A percentile compares a stretch with the other conserved stretches of the same genome.
Conservation (phyloP, 2,888 invertebrate genomes). For the Noctua fimbriata region DNA sequence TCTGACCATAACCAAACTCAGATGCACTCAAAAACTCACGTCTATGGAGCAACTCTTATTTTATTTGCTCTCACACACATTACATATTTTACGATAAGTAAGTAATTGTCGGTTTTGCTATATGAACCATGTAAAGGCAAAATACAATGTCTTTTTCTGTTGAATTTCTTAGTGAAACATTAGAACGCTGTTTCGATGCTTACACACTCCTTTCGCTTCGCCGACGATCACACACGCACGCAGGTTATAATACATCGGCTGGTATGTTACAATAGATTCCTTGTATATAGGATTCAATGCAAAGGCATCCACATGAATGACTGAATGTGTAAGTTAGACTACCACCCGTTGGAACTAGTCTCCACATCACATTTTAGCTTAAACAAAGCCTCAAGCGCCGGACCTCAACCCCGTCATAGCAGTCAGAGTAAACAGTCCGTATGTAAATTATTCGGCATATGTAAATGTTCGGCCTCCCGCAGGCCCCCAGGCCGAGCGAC, state of each 20-base stretch:
- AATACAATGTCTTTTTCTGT: background rate
- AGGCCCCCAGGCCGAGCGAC: conserved; percentile 49
- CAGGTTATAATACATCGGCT: background rate
- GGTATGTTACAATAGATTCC: background rate
- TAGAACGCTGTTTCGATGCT: background rate
- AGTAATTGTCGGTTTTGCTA: background rate
- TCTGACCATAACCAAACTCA: background rate
- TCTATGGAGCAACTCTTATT: background rate
- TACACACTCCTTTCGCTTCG: background rate
- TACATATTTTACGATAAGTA: background rate
- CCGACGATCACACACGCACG: background rate
- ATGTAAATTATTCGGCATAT: conserved; percentile 57
- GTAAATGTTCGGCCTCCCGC: conserved; percentile 59
- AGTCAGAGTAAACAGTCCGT: conserved; percentile 27
- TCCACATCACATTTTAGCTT: conserved; percentile 12
- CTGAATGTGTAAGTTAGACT: background rate
- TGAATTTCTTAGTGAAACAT: background rate
- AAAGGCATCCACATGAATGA: background rate
- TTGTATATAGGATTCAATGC: background rate
- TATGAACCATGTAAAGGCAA: background rate
- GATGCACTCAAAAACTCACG: background rate
- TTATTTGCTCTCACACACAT: background rate
- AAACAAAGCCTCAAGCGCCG: conserved; percentile 19
- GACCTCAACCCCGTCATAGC: conserved; percentile 39
- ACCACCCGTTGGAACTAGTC: background rate